Evolutionary conservation across 2,797 vertebrate genomes (phyloP).

Genomic region (Propithecus deckenii): DNA sequence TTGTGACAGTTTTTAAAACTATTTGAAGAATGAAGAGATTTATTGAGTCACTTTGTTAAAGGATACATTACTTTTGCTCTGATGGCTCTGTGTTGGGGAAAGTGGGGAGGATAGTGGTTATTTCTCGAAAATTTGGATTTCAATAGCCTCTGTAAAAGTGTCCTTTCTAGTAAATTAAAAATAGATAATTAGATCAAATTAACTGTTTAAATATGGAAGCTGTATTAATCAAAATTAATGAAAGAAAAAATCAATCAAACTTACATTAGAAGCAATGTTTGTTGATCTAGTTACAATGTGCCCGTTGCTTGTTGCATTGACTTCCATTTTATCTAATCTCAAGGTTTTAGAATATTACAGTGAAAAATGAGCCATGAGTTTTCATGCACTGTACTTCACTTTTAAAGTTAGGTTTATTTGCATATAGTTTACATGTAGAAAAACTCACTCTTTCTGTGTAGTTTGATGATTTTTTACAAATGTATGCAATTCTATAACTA

Average conservation of each 20-base stretch:
- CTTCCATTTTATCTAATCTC: neutral
- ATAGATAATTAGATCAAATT: neutral
- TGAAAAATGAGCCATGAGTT: neutral
- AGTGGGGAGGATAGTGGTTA: neutral
- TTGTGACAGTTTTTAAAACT: neutral
- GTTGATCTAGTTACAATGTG: neutral
- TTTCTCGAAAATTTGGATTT: neutral
- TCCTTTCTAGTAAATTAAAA: neutral
- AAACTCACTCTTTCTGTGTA: neutral
- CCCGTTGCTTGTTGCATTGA: neutral
- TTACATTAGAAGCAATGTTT: neutral
- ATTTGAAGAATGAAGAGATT: neutral
- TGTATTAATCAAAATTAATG: neutral
- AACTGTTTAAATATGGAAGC: neutral
- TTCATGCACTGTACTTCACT: neutral
- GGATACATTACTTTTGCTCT: neutral
- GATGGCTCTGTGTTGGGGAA: neutral
- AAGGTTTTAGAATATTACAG: neutral
- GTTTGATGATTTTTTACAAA: neutral
- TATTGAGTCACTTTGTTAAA: neutral
- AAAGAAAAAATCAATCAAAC: neutral
- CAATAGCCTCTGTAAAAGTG: neutral
- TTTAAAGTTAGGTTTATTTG: neutral
- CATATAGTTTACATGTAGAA: neutral
- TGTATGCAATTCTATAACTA: neutral